These are phyloP conservation scores for Temnothorax rugatulus DNA, from an alignment of 2,888 invertebrate species.

Conservation along the genomic window DNA sequence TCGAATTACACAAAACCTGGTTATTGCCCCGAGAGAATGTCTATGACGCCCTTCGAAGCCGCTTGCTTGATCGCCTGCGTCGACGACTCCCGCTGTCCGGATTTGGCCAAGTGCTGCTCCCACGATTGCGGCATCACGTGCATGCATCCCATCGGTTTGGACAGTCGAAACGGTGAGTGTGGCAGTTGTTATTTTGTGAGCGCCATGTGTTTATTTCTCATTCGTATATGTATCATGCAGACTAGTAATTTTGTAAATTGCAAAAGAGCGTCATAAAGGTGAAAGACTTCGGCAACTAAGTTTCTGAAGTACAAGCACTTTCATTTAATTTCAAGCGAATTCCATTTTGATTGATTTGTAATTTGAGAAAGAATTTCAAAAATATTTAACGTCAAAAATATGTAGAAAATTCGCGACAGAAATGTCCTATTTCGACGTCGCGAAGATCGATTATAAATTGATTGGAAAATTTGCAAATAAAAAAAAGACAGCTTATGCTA, in stretches of 20 bases:
- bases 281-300: neutral
- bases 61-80: constrained; percentile 89
- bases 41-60: constrained; percentile 87
- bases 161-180: constrained; percentile 88
- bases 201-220: neutral
- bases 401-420: neutral
- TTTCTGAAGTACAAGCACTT: neutral
- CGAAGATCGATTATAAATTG: neutral
- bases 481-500: neutral
- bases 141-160: constrained; percentile 89
- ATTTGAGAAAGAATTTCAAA: neutral
- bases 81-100: constrained; percentile 91
- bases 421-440: neutral
- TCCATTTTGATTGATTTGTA: neutral
- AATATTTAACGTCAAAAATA: neutral
- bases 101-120: constrained; percentile 90
- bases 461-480: neutral
- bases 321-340: neutral
- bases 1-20: constrained; percentile 87
- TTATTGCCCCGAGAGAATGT: constrained; percentile 84
- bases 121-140: constrained; percentile 91
- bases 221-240: neutral
- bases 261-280: neutral
- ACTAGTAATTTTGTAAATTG: constrained; percentile 14
- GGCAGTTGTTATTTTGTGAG: neutral